Evolutionary conservation across 1,140 invertebrate genomes (phyloP), one percentile per base, ranked within the genome.

Genomic region (Trachymyrmex septentrionalis): DNA sequence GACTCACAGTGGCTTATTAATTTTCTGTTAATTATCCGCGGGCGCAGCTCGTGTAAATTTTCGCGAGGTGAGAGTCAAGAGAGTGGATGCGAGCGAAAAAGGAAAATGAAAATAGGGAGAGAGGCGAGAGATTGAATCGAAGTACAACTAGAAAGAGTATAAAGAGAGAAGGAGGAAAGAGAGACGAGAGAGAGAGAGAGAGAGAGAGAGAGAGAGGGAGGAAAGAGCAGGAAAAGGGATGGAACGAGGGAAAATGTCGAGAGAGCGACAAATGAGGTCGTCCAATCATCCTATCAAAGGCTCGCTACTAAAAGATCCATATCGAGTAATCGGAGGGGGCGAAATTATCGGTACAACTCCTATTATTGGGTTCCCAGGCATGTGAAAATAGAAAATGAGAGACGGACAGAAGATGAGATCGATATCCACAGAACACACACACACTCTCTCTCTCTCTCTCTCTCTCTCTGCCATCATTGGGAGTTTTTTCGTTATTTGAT

Each of bases 271-370:
- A 86, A 86, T 75, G 86, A 92, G 92, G 91, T 90, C 85, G 91
- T 86, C 92, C 92, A 88, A 92, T 93, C 92, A 91, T 91, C 91
- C 91, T 91, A 92, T 92, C 89, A 93, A 92, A 93, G 90, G 91
- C 88, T 89, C 88, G 90, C 92, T 91, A 91, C 90, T 93, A 92
- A 92, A 92, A 93, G 92, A 93, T 93, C 92, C 92, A 92, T 93
- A 92, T 93, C 92, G 86, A 93, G 92, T 93, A 93, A 93, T 92
- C 91, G 90, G 90, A 91, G 91, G 86, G 89, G 90, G 87, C 90
- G 90, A 90, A 93, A 93, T 93, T 93, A 93, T 93, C 91, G 91
- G 92, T 93, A 93, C 91, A 92, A 91, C 89, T 89, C 85, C 88
- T 87, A 93, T 93, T 93, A 93, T 93, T 93, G 91, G 88, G 92